A percentile compares a stretch with the other conserved stretches of the same genome.
These are phyloP conservation scores for Ectemnius cavifrons DNA, from an alignment of 2,888 invertebrate genomes.

Conservation along the genomic window DNA sequence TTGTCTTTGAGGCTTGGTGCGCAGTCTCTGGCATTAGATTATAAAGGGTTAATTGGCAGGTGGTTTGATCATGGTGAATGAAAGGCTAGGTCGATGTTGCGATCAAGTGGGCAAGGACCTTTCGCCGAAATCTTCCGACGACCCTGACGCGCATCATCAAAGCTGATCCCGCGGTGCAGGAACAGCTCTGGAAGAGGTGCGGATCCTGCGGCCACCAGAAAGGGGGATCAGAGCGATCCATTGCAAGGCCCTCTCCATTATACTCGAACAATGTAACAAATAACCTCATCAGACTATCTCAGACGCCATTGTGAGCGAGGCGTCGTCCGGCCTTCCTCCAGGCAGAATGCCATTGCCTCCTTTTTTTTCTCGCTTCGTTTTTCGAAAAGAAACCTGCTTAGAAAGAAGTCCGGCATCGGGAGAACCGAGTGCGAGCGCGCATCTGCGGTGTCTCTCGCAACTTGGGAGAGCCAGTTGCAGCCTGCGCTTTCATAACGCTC, in stretches of 20 bases:
- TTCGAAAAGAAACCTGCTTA: slow-evolving; percentile 35
- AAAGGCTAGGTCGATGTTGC: not conserved
- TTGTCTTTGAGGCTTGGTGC: no score
- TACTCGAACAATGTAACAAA: slow-evolving; percentile 70
- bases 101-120: slow-evolving; percentile 12
- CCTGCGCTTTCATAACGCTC: slow-evolving; percentile 42
- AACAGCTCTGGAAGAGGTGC: slow-evolving; percentile 3
- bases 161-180: slow-evolving; percentile 37
- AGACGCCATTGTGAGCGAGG: slow-evolving; percentile 62
- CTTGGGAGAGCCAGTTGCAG: slow-evolving; percentile 3
- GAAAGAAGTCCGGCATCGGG: slow-evolving; percentile 23
- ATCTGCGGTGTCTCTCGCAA: slow-evolving; percentile 19
- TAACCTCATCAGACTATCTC: slow-evolving; percentile 70
- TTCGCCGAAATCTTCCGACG: slow-evolving; percentile 37
- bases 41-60: slow-evolving; percentile 2
- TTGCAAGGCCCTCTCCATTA: slow-evolving; percentile 64
- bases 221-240: slow-evolving; percentile 58
- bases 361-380: slow-evolving; percentile 34
- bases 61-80: not conserved
- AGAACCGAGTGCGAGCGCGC: not conserved
- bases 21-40: not conserved
- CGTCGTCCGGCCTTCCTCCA: slow-evolving; percentile 55
- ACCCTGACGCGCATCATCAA: slow-evolving; percentile 55
- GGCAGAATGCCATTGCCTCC: slow-evolving; percentile 48
- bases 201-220: slow-evolving; percentile 50